Base-by-base conservation (phyloP, 2,797 vertebrate species). In the Danionella dracula region DNA sequence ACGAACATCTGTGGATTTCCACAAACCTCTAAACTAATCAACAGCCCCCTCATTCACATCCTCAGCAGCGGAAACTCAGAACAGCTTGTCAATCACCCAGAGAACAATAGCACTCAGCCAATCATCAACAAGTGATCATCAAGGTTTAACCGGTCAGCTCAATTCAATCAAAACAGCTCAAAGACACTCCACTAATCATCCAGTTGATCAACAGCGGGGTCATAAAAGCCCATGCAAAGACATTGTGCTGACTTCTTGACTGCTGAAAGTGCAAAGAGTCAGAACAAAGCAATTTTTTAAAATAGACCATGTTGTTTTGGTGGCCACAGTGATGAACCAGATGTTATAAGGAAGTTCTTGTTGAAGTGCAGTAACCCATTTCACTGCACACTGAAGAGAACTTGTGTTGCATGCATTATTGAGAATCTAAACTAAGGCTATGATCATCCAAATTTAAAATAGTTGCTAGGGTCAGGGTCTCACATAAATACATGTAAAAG, bases 71-170 rank as follows among this genome's bases (percentile, higher is more conserved):
- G n/a, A 38, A 41, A 17, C 45, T 42, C 8, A 29, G 42, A 64
- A 44, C 23, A 42, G 37, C 21, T 34, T 29, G 13, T 58, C 38
- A 34, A 31, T 70, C 40, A 37, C 17, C 10, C 21, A 5, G 35
- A 40, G 20, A 32, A 42, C 49, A 61, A 59, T 55, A 44, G 66
- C 54, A 53, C 17, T 20, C 34, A 44, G 11, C 45, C 60, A 19
- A 27, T 70, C 68, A 66, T 38, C 53, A 57, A 49, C 64, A 68
- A 59, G 38, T 56, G 61, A 59, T 59, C 40, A 69, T 35, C 53
- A 45, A 50, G 41, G 38, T 50, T 44, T 23, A 44, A 23, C 34
- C 51, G 57, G 63, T 54, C 49, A 44, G 46, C 53, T 46, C 38
- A 34, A 44, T 38, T 13, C 54, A 32, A 45, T 23, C 59, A 32